Evolutionary conservation across 2,797 vertebrate genomes (phyloP).

Genomic region (Ispidina picta): DNA sequence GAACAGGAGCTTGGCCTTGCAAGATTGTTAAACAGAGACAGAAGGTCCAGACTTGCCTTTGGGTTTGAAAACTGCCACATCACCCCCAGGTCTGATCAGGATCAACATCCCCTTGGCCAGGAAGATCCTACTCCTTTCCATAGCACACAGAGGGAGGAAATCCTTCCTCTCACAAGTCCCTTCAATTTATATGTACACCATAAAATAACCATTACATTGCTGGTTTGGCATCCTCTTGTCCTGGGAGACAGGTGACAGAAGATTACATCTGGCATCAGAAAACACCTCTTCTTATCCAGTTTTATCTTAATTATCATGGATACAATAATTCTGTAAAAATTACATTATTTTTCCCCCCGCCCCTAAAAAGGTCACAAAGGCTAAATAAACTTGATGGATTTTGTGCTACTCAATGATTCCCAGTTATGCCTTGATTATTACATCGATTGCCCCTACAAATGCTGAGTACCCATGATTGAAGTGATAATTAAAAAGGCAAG

Average conservation of each 20-base stretch:
- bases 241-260: background rate
- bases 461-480: conserved; percentile 21
- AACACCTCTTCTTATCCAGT: background rate
- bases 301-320: background rate
- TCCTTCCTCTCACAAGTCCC: background rate
- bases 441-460: conserved; percentile 44
- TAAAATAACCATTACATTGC: background rate
- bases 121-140: background rate
- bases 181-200: background rate
- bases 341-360: background rate
- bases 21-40: background rate
- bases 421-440: conserved; percentile 40
- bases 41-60: background rate
- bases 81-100: rapidly evolving
- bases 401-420: background rate
- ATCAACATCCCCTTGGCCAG: background rate
- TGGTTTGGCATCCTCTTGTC: background rate
- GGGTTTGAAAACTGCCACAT: background rate
- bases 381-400: conserved; percentile 49
- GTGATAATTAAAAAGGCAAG: conserved; percentile 46
- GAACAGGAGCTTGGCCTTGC: background rate
- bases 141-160: background rate
- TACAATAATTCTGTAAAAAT: background rate
- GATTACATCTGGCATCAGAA: background rate
- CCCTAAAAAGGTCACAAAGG: background rate